Evolutionary conservation across 1,140 invertebrate species (phyloP).

Genomic region (Cydia pomonella): DNA sequence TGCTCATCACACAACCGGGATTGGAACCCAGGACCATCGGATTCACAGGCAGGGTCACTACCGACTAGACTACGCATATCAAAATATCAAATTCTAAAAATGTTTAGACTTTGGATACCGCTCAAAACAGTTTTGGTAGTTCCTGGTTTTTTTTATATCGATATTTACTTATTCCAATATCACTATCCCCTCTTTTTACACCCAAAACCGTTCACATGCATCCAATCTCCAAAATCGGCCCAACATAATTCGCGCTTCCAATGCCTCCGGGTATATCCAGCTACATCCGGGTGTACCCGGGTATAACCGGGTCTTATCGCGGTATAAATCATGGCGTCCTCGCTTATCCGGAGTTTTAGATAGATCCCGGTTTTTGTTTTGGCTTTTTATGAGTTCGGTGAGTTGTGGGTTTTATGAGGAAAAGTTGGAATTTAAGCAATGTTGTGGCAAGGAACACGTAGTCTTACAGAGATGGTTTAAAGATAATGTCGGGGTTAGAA

Average conservation of each 20-base stretch:
- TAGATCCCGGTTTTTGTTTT: slow-evolving; percentile 29
- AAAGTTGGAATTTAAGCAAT: slow-evolving; percentile 2
- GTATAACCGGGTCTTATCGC: slow-evolving; percentile 18
- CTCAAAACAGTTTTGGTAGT: no score
- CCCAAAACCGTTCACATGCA: background rate
- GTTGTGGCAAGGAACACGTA: background rate
- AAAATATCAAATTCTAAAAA: no score
- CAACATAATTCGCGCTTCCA: slow-evolving; percentile 12
- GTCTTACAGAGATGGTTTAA: background rate
- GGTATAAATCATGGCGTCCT: slow-evolving; percentile 23
- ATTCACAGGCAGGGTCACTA: no score
- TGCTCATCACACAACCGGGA: no score
- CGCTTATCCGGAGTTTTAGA: slow-evolving; percentile 22
- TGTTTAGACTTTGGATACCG: no score
- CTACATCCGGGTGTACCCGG: background rate
- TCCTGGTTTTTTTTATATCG: no score
- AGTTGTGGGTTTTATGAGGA: slow-evolving; percentile 10
- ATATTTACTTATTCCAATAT: no score
- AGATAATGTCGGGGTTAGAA: background rate
- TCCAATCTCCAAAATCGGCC: slow-evolving; percentile 6
- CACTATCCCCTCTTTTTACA: background rate
- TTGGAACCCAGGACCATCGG: no score
- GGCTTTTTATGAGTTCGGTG: slow-evolving; percentile 8
- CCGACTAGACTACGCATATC: no score
- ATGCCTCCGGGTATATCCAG: slow-evolving; percentile 1